Conservation (phyloP, 2,888 invertebrate species). For the Dastarcus helophoroides region DNA sequence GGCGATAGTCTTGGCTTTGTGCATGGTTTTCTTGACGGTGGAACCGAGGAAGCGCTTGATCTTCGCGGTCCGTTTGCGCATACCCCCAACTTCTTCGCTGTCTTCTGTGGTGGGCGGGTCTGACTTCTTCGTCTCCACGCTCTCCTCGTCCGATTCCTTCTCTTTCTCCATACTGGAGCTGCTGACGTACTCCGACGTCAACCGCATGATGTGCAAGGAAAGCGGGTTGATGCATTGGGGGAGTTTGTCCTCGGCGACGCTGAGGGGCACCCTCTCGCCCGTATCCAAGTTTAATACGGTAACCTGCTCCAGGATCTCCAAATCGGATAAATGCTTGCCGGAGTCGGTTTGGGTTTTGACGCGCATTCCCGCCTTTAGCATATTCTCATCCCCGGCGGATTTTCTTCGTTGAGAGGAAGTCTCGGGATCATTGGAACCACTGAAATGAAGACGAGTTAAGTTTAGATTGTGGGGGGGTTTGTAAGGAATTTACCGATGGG, state of each 20-base stretch:
- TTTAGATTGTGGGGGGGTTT: no score
- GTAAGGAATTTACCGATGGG: constrained; percentile 30
- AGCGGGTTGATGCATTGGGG: constrained; percentile 89
- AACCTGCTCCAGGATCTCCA: constrained; percentile 88
- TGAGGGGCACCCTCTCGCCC: constrained; percentile 87
- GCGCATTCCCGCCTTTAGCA: constrained; percentile 57
- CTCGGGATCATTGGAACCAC: no score
- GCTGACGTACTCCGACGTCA: constrained; percentile 83
- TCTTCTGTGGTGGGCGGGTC: constrained; percentile 43
- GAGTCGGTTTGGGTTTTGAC: constrained; percentile 76
- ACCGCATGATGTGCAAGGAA: constrained; percentile 85
- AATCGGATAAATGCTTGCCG: constrained; percentile 76
- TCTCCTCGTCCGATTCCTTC: constrained; percentile 69
- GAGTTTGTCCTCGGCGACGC: constrained; percentile 86
- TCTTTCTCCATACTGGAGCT: constrained; percentile 48
- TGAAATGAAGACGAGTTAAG: no score
- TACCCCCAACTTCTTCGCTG: constrained; percentile 36
- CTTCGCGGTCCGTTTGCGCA: constrained; percentile 42
- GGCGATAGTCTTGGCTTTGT: constrained; percentile 81
- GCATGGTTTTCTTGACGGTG: constrained; percentile 83
- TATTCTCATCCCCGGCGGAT: constrained; percentile 73
- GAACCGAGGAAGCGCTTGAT: constrained; percentile 75
- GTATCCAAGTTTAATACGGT: constrained; percentile 72
- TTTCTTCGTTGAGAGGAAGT: constrained; percentile 53
- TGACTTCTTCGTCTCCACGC: constrained; percentile 52